Base-by-base conservation (phyloP, 2,797 vertebrate species). In the Coilia nasus region DNA sequence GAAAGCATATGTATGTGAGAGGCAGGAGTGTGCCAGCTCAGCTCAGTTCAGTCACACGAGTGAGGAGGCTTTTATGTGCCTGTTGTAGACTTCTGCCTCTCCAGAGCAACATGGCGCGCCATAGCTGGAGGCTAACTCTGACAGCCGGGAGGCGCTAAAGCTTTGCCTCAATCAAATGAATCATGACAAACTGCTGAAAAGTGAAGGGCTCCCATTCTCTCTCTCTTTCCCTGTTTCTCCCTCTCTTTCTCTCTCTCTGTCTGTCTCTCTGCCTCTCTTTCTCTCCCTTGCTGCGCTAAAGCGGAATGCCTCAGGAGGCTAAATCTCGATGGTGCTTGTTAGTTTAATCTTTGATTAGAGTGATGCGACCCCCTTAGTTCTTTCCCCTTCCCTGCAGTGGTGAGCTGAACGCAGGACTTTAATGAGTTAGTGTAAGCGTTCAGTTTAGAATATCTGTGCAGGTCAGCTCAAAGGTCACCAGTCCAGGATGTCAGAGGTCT, bases 361-460 rank as follows among this genome's bases (percentile, higher is more conserved):
- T 78, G 87, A 90, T 81, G 83, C 82, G 3, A 85, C 88, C 64
- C 82, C 50, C 44, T 85, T 90, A 50, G 90, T 90, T 85, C 84
- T 41, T 41, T 75, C 87, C 86, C 15, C 2, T 87, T 87, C 85
- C 87, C 88, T 89, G 57, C 83, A 41, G 71, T 12, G 23, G 64
- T 23, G 23, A 59, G 83, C 85, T 81, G 84, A 83, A 81, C 82
- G 12, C 2, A 35, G 10, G 57, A 25, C 88, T 90, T 87, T 90
- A 85, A 91, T 86, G 84, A 89, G 87, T 44, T 78, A 44, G 31
- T 6, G 71, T 78, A 44, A 78, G 35, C 31, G 17, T 78, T 44
- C 25, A 19, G 6, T 31, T 35, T 31, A 19, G 35, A 21, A 10
- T n/a, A 14, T 44, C 3, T 9, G 1, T 41, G 25, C 11, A 71